phyloP scores from a whole-genome alignment of 2,113 vertebrate species.

The Phylloscopus trochilus region DNA sequence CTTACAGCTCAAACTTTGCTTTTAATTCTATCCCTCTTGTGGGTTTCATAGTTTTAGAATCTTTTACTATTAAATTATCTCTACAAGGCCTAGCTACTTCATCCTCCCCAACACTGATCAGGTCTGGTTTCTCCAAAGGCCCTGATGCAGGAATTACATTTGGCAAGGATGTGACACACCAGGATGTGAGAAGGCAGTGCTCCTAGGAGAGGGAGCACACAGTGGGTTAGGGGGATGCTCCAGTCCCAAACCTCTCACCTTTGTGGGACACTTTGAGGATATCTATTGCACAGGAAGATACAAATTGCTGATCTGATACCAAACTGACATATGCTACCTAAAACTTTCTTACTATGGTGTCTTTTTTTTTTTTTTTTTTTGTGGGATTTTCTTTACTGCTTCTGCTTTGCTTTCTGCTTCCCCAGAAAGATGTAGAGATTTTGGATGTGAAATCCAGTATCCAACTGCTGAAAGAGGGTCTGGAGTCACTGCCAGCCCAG shows the following conservation, averaged over 20 bases:
- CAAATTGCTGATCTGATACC: background rate
- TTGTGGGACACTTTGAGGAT: background rate
- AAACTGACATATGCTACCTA: background rate
- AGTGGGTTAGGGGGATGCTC: background rate
- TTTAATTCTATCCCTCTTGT: no score
- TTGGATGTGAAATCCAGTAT: constrained; percentile 69
- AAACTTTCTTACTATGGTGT: background rate
- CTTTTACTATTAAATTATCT: no score
- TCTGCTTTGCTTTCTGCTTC: constrained; percentile 5
- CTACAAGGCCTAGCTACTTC: no score
- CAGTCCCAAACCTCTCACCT: background rate
- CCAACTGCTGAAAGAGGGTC: constrained; percentile 46
- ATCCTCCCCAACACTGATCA: no score
- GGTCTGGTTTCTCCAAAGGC: background rate
- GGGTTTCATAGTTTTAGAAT: no score
- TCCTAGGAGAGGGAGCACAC: background rate
- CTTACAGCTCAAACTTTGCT: no score
- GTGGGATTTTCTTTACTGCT: background rate
- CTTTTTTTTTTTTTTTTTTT: background rate
- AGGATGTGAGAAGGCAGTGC: background rate
- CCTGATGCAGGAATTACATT: background rate
- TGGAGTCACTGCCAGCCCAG: constrained; percentile 67
- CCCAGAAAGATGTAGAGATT: constrained; percentile 72
- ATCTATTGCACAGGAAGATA: background rate
- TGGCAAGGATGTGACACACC: background rate